Evolutionary conservation across 2,888 invertebrate genomes (phyloP), one percentile per base, ranked within the genome.

Genomic region (Aleiodes leptofemur): DNA sequence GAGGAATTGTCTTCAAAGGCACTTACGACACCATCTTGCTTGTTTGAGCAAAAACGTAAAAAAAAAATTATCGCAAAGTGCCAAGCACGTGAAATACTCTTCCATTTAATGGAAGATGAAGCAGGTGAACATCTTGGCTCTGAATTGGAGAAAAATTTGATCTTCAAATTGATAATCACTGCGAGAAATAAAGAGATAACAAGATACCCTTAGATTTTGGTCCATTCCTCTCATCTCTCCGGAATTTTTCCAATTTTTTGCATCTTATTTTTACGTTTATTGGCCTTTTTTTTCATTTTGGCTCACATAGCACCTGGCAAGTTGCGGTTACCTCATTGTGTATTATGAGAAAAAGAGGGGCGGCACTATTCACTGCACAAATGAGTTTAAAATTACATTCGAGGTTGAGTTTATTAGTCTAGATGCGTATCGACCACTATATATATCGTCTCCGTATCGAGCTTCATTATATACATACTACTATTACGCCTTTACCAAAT

Each of bases 351-450:
- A 8, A 34, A 43, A 14, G 16, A 43, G 51, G 68, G 68, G 68
- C 68, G 68, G 50, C 13, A 50, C 66, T 68, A 68, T 68, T 51
- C 69, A 69, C 61, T 50, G 73, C 48, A 43, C 69, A 74, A 74
- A 74, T 74, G 74, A 69, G 74, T 74, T 74, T 74, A 74, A 74
- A 74, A 74, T 74, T 74, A 74, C 74, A 34, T 59, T 34, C 34
- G 61, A 74, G 14, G 53, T 61, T 14, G 59, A n/a, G 59, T 69
- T 69, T 61, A 69, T 72, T 72, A 72, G 72, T 69, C 59, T 69
- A 69, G 74, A 74, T 74, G 31, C 38, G 34, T 69, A 74, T 74
- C 69, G 43, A 50, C 68, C 50, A 23, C 51, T 31, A 23, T 69
- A 69, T 74, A 23, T 23, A 73, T 68, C 57, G 38, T 57, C 31